These are phyloP conservation scores for Herminia tarsipennalis DNA, from an alignment of 2,888 invertebrate species.

Conservation along the genomic window DNA sequence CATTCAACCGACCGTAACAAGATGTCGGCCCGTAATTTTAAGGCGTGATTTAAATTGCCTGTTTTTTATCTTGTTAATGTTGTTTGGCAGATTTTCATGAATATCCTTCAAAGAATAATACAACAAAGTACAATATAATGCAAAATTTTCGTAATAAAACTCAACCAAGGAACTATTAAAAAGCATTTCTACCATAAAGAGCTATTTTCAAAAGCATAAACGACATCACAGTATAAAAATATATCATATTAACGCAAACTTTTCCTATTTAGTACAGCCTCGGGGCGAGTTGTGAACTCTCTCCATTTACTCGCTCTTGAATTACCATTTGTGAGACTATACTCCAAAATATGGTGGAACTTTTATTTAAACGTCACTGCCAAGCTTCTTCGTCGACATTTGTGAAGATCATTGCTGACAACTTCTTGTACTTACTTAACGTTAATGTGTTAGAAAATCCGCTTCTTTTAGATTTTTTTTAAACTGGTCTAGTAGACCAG, in stretches of 20 bases:
- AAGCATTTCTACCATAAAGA: constrained; percentile 1
- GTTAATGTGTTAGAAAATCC: constrained; percentile 5
- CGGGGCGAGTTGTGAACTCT: constrained; percentile 49
- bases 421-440: constrained; percentile 9
- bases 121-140: background rate
- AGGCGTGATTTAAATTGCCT: constrained; percentile 44
- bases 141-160: constrained; percentile 3
- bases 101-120: background rate
- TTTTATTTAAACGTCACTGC: constrained; percentile 53
- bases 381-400: constrained; percentile 27
- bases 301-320: constrained; percentile 46
- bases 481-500: too few species aligned
- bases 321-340: constrained; percentile 51
- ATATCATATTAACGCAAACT: constrained; percentile 58
- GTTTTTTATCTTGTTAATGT: constrained; percentile 21
- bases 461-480: background rate
- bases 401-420: constrained; percentile 15
- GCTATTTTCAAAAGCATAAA: constrained; percentile 28
- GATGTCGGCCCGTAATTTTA: constrained; percentile 51
- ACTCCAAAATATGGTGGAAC: constrained; percentile 47
- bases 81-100: background rate
- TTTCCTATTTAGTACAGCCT: constrained; percentile 58
- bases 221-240: constrained; percentile 50
- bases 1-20: constrained; percentile 49
- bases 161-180: constrained; percentile 9